These are phyloP conservation scores for Zaprionus ghesquierei DNA, from an alignment of 1,140 invertebrate species.

Conservation along the genomic window DNA sequence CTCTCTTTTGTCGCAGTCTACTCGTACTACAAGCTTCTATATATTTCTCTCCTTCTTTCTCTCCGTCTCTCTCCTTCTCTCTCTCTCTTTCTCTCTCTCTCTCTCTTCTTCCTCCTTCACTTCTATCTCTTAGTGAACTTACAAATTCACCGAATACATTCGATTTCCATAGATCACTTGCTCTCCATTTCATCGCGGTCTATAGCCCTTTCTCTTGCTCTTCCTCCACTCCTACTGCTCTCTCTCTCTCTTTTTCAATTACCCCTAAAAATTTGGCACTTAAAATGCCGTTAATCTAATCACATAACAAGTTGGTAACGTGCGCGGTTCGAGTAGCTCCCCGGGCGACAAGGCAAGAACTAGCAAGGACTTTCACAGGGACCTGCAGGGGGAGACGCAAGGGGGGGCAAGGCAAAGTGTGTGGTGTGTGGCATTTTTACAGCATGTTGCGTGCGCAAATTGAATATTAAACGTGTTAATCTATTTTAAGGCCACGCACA, in stretches of 20 bases:
- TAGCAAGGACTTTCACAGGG: slow-evolving; percentile 4
- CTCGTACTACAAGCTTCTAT: no score
- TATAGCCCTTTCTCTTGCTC: not conserved
- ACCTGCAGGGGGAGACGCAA: not conserved
- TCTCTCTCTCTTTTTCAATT: slow-evolving; percentile 32
- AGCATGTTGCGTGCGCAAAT: slow-evolving; percentile 60
- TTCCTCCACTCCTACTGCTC: not conserved
- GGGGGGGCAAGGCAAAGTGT: no score
- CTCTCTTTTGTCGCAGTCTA: no score
- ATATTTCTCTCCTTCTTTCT: not conserved
- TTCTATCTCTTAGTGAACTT: not conserved
- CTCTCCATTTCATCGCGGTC: not conserved
- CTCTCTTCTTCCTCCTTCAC: not conserved
- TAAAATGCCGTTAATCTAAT: slow-evolving; percentile 47
- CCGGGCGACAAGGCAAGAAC: slow-evolving; percentile 6
- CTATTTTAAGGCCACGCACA: slow-evolving; percentile 52
- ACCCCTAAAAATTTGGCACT: slow-evolving; percentile 49
- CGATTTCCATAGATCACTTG: not conserved
- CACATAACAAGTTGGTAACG: not conserved
- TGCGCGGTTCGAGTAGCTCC: slow-evolving; percentile 11
- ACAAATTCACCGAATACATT: not conserved
- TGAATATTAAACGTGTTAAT: slow-evolving; percentile 80
- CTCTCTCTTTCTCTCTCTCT: not conserved
- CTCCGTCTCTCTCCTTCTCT: not conserved
- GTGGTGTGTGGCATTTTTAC: slow-evolving; percentile 29